Base-by-base conservation (phyloP, 2,113 vertebrate genomes). In the Aix galericulata region DNA sequence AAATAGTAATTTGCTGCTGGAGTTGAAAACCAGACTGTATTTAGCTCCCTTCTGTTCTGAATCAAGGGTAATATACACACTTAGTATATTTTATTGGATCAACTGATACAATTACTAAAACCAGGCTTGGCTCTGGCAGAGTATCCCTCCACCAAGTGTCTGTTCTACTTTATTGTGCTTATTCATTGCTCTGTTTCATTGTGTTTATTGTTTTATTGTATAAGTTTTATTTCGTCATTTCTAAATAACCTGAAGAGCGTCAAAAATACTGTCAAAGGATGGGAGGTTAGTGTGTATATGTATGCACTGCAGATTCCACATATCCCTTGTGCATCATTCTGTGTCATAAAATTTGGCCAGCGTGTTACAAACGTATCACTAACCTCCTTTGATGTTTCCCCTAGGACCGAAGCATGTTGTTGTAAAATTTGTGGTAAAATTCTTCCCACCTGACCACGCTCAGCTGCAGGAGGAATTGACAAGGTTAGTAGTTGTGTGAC, bases 401-500 rank as follows among this genome's bases (percentile, higher is more conserved):
- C 34, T 93, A 99, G 99, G 99, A 91, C 99, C 99, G 7, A 99
- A 99, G 95, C 98, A 99, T 14, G 98, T 98, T 32, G 98, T 98
- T 77, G 97, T 99, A 91, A 99, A 98, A 96, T 99, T 99, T 93
- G 99, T 99, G 93, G 99, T 99, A 96, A 99, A 99, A 97, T 99
- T 99, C 97, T 99, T 99, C 87, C 99, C 99, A 40, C 99, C 99
- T 8, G 99, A 99, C 94, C 99, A 99, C 0, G 98, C 99, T 63
- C 99, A 99, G 92, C 98, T 99, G n/a, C 98, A 99, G 97, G 99
- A 99, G 92, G 99, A 99, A 85, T 97, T 99, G 90, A 99, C 99
- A 79, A 99, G 99, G 99, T 99, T 93, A 98, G 98, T 98, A 88
- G 67, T 79, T 86, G 55, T 16, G 1, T 42, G 13, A 10, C 79